Conservation (phyloP, 2,888 invertebrate genomes). For the Rotaria macrura region DNA sequence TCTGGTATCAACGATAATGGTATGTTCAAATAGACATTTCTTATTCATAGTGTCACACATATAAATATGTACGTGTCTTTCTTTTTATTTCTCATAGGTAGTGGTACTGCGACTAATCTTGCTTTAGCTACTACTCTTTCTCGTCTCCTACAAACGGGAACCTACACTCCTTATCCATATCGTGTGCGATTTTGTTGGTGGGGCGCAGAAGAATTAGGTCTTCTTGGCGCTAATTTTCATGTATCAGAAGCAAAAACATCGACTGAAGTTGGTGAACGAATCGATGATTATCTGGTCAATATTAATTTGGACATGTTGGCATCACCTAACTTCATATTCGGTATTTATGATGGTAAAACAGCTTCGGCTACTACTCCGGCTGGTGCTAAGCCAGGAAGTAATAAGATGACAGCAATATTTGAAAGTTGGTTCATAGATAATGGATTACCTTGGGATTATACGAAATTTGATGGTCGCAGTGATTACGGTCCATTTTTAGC, state of each 20-base stretch:
- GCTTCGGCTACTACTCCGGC: neutral
- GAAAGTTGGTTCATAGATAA: neutral
- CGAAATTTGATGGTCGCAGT: neutral
- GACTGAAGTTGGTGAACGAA: neutral
- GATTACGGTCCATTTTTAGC: slow-evolving; percentile 15
- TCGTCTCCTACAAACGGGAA: neutral
- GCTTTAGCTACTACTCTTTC: neutral
- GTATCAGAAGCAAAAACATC: neutral
- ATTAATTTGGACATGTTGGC: neutral
- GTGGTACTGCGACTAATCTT: neutral
- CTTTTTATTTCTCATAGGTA: neutral
- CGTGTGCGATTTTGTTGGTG: neutral
- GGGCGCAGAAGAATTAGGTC: slow-evolving; percentile 7
- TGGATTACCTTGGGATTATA: neutral
- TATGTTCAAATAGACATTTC: neutral
- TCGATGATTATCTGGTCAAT: neutral
- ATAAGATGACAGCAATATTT: neutral
- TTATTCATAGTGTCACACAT: no score
- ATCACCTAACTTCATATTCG: neutral
- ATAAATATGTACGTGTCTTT: neutral
- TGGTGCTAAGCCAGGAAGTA: neutral
- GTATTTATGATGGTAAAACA: neutral
- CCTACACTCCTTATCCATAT: neutral
- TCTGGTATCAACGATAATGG: slow-evolving; percentile 12
- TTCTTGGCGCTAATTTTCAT: neutral